Percentiles rank a stretch among this genome's conserved stretches.
Conservation (phyloP, 1,140 invertebrate species). For the Microplitis demolitor region DNA sequence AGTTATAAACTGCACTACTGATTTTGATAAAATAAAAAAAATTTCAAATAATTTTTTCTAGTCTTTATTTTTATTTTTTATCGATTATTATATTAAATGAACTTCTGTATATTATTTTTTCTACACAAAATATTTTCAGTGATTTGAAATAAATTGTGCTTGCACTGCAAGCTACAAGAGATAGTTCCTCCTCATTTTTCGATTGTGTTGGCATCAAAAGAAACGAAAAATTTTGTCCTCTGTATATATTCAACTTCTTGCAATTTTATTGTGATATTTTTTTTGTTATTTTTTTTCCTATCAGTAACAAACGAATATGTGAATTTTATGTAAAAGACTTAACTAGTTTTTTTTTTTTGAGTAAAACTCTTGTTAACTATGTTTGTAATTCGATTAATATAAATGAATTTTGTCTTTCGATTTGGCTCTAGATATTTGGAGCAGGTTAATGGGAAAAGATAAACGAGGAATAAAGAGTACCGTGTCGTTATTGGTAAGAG, state of each 20-base stretch:
- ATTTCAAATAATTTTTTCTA: not conserved
- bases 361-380: no score
- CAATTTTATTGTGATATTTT: not conserved
- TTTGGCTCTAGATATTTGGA: no score
- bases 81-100: not conserved
- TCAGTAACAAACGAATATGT: not conserved
- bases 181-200: not conserved
- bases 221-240: constrained; percentile 1
- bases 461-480: not conserved
- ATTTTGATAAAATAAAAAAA: not conserved
- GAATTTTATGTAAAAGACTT: no score
- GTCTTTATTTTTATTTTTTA: not conserved
- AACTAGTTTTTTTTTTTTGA: no score
- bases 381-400: no score
- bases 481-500: not conserved
- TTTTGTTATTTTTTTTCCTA: not conserved
- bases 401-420: no score
- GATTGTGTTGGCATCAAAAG: not conserved
- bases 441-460: not conserved
- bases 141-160: constrained; percentile 1
- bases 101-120: not conserved
- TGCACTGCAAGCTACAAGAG: not conserved
- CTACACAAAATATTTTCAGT: not conserved
- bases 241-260: not conserved
- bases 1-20: no score